Conservation (phyloP, 2,888 invertebrate species). For the Beris morrisii region DNA sequence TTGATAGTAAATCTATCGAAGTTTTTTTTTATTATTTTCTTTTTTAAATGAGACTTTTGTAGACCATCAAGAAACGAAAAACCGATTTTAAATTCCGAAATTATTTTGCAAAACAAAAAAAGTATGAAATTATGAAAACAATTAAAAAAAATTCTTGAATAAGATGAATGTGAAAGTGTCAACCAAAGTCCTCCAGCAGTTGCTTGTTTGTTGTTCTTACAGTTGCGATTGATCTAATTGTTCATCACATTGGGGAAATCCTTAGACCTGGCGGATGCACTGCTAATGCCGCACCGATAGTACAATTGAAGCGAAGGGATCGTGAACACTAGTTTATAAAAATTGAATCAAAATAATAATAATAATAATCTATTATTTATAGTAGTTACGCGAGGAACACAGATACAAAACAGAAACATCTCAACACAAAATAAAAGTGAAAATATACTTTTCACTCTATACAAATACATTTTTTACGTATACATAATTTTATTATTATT, state of each 20-base stretch:
- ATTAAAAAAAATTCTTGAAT: conserved; percentile 23
- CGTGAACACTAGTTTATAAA: conserved; percentile 39
- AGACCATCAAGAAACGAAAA: too few relatives aligned
- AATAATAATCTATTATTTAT: conserved; percentile 9
- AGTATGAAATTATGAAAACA: conserved; percentile 10
- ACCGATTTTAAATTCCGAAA: background rate
- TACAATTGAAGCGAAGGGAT: conserved; percentile 43
- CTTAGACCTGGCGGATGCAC: conserved; percentile 66
- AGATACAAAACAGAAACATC: too few relatives aligned
- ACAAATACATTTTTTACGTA: conserved; percentile 2
- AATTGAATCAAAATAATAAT: background rate
- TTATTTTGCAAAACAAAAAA: conserved; percentile 27
- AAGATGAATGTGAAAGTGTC: conserved; percentile 35
- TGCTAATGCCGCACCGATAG: conserved; percentile 58
- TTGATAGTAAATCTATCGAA: too few relatives aligned
- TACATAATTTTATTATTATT: conserved; percentile 5
- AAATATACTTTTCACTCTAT: conserved; percentile 25
- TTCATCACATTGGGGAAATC: conserved; percentile 98
- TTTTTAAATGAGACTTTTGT: too few relatives aligned
- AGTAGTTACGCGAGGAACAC: background rate
- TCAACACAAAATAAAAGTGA: conserved; percentile 22
- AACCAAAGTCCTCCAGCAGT: conserved; percentile 41
- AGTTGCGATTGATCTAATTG: conserved; percentile 99
- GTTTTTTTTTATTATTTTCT: too few relatives aligned
- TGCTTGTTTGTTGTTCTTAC: conserved; percentile 63